Evolutionary conservation across 2,113 vertebrate species (phyloP).

Genomic region (Sitta europaea): DNA sequence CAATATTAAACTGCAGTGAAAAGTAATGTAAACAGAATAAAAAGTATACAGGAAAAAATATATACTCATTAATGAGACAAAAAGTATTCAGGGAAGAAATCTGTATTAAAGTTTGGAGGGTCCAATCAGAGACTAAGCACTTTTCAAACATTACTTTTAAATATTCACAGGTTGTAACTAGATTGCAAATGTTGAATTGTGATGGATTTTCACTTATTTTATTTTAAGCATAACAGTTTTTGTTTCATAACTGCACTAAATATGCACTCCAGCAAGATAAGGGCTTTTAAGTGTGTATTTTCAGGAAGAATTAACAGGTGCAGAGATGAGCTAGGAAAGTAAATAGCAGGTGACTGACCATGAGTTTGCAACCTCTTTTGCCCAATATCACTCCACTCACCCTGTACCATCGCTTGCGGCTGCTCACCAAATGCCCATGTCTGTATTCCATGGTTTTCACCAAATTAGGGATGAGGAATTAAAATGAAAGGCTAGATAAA

Average conservation of each 20-base stretch:
- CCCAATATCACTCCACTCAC: not conserved
- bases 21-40: slow-evolving; percentile 47
- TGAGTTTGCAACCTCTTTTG: not conserved
- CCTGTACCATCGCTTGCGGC: not conserved
- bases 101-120: not conserved
- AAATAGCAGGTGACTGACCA: not conserved
- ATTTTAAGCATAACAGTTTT: not conserved
- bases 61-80: not conserved
- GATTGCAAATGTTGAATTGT: not conserved
- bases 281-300: not conserved
- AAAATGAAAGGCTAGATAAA: not conserved
- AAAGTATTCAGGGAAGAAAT: not conserved
- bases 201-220: not conserved
- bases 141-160: not conserved
- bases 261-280: not conserved
- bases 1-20: slow-evolving; percentile 38
- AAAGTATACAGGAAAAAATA: not conserved
- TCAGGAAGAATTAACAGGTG: not conserved
- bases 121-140: not conserved
- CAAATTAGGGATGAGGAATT: not conserved
- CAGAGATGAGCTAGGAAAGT: not conserved
- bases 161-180: not conserved
- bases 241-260: not conserved
- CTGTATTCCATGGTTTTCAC: not conserved
- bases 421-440: not conserved